phyloP scores from a whole-genome alignment of 2,797 vertebrate genomes.

The Manis crassicaudata region DNA sequence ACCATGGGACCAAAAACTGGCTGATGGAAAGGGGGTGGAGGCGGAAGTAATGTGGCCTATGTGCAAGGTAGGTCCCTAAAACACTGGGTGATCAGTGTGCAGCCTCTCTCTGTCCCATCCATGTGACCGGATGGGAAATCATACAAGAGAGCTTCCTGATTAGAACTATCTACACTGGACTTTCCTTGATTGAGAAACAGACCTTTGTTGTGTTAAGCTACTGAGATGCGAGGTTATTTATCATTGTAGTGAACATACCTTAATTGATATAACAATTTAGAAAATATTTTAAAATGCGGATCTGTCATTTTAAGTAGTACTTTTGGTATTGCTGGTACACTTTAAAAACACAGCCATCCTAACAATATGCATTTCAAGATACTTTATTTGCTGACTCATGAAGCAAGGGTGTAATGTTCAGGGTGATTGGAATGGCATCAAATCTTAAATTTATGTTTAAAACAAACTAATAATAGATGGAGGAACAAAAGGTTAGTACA shows the following conservation, averaged over 20 bases:
- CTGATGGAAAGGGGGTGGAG: neutral
- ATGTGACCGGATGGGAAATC: neutral
- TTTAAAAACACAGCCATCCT: neutral
- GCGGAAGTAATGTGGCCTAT: rapidly evolving
- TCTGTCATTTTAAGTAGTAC: neutral
- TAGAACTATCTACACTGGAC: neutral
- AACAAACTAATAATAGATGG: conserved; percentile 6
- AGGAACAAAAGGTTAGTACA: neutral
- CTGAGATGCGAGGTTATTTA: neutral
- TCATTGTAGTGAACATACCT: neutral
- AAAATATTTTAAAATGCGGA: neutral
- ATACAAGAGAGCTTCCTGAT: neutral
- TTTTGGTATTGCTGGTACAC: neutral
- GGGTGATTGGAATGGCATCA: conserved; percentile 34
- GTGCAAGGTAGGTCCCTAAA: neutral
- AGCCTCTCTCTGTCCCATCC: neutral
- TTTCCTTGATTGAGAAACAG: neutral
- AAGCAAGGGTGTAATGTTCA: neutral
- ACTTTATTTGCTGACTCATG: neutral
- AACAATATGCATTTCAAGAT: neutral
- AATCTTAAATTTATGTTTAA: conserved; percentile 44
- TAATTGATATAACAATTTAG: neutral
- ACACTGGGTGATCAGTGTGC: neutral
- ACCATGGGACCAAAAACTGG: too few relatives aligned
- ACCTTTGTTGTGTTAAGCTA: neutral